Evolutionary conservation across 2,797 vertebrate genomes (phyloP).

Genomic region (Coregonus sp.): DNA sequence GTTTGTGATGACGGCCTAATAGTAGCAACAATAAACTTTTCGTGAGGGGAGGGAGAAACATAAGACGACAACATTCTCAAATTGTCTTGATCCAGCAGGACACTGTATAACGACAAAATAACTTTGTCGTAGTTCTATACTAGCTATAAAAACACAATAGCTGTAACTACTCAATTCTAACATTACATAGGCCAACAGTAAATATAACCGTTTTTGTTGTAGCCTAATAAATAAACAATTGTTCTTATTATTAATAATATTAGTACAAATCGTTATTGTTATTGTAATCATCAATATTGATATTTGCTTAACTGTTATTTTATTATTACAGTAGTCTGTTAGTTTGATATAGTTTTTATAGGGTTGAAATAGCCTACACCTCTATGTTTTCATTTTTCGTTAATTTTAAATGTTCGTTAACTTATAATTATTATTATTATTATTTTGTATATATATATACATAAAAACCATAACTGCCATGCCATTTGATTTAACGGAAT

Average conservation of each 20-base stretch:
- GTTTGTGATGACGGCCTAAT: constrained; percentile 13
- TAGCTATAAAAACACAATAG: too few species aligned
- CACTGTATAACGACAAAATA: background rate
- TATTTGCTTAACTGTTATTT: background rate
- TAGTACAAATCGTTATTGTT: background rate
- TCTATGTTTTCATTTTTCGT: background rate
- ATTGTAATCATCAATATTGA: background rate
- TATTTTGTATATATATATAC: background rate
- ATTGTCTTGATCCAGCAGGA: background rate
- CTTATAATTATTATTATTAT: background rate
- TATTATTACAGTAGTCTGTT: background rate
- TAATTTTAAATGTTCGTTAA: background rate
- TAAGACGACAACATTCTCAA: background rate
- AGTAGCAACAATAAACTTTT: constrained; percentile 12
- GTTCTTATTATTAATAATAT: background rate
- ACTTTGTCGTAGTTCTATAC: too few species aligned
- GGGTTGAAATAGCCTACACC: too few species aligned
- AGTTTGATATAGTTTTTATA: too few species aligned
- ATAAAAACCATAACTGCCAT: background rate
- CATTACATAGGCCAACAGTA: background rate
- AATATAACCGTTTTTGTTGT: background rate
- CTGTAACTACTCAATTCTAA: too few species aligned
- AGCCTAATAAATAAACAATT: background rate
- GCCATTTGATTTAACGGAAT: background rate
- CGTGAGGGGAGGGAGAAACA: background rate